Percentiles rank a stretch among this genome's conserved stretches.
Evolutionary conservation across 2,113 vertebrate genomes (phyloP).

Genomic region (Poicephalus meyeri): DNA sequence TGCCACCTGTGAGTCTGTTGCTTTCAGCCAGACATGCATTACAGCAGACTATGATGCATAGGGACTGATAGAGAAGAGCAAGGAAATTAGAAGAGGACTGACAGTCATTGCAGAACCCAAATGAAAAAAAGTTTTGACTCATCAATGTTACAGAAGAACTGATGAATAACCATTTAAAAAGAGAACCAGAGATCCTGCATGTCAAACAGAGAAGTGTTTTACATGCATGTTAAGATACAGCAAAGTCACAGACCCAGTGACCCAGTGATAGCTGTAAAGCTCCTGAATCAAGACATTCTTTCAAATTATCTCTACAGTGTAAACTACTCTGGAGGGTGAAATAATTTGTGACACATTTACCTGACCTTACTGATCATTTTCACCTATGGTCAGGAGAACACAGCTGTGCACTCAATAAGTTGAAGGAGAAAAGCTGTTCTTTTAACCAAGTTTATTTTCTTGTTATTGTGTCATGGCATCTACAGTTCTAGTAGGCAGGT

Average conservation of each 20-base stretch:
- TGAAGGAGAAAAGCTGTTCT: neutral
- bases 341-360: neutral
- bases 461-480: neutral
- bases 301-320: neutral
- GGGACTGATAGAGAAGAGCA: neutral
- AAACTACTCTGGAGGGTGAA: neutral
- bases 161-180: neutral
- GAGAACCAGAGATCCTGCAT: neutral
- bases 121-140: neutral
- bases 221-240: neutral
- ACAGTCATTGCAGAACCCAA: neutral
- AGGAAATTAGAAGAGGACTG: neutral
- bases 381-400: neutral
- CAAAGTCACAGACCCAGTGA: neutral
- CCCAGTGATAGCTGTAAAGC: neutral
- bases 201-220: neutral
- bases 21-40: neutral
- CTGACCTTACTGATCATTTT: neutral
- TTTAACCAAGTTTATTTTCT: neutral
- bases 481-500: neutral
- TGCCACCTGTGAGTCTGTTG: neutral
- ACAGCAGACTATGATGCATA: neutral
- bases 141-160: neutral
- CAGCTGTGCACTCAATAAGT: fast-evolving
- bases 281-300: neutral